Evolutionary conservation across 2,888 invertebrate genomes (phyloP).

Genomic region (Chrysomela aeneicollis): DNA sequence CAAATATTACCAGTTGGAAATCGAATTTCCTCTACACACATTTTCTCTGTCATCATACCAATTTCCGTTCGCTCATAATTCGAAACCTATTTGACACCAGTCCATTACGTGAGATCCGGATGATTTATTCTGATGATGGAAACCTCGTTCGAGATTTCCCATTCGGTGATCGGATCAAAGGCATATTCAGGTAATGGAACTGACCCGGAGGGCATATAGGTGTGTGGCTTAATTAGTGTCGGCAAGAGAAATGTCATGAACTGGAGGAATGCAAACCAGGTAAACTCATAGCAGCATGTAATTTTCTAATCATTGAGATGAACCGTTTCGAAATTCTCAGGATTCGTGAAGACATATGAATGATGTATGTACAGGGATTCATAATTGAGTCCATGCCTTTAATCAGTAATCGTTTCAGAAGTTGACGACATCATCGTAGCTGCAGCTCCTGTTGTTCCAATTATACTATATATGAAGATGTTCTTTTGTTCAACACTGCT

Average conservation of each 20-base stretch:
- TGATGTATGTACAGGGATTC: too few relatives aligned
- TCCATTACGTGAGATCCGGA: neutral
- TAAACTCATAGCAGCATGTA: too few relatives aligned
- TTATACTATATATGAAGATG: too few relatives aligned
- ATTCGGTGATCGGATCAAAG: neutral
- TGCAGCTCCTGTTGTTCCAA: too few relatives aligned
- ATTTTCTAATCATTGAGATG: too few relatives aligned
- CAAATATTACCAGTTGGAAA: neutral
- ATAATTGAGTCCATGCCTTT: too few relatives aligned
- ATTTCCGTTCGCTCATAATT: slow-evolving; percentile 7
- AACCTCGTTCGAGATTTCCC: neutral
- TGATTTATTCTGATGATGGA: slow-evolving; percentile 2
- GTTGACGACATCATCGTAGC: too few relatives aligned
- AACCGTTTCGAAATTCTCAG: too few relatives aligned
- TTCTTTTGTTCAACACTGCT: too few relatives aligned
- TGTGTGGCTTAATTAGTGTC: neutral
- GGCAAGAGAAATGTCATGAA: neutral
- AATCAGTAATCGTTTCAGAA: too few relatives aligned
- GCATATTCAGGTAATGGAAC: neutral
- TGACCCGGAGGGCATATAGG: slow-evolving; percentile 3
- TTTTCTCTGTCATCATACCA: slow-evolving; percentile 1
- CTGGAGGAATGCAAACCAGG: too few relatives aligned
- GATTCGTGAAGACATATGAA: too few relatives aligned
- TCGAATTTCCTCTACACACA: slow-evolving; percentile 5
- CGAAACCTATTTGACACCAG: slow-evolving; percentile 5